Evolutionary conservation across 2,888 invertebrate genomes (phyloP).

Genomic region (Scaptomyza reducta): DNA sequence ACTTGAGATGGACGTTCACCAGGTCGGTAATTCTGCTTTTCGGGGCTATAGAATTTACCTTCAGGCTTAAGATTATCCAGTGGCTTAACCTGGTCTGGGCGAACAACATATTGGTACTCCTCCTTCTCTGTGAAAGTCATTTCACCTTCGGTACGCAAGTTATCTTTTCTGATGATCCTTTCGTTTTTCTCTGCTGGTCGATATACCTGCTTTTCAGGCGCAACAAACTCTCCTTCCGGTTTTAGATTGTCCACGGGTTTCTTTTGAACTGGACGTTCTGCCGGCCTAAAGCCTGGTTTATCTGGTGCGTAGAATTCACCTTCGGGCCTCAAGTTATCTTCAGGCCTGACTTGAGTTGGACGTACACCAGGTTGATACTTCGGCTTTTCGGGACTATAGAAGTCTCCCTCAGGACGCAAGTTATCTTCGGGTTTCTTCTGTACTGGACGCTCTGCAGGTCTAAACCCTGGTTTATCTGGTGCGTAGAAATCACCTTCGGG

Average conservation of each 20-base stretch:
- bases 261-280: conserved; percentile 6
- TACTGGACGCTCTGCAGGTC: conserved; percentile 17
- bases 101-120: conserved; percentile 75
- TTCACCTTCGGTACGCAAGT: conserved; percentile 83
- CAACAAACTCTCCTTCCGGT: too few relatives aligned
- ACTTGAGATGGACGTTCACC: conserved; percentile 61
- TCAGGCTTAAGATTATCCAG: conserved; percentile 83
- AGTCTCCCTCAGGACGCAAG: conserved; percentile 85
- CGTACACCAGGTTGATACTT: conserved; percentile 80
- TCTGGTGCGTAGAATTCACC: conserved; percentile 85
- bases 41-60: conserved; percentile 81
- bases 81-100: conserved; percentile 18
- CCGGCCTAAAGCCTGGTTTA: conserved; percentile 84
- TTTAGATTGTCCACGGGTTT: conserved; percentile 86
- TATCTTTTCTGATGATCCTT: too few relatives aligned
- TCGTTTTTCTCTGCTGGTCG: too few relatives aligned
- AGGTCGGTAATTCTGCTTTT: conserved; percentile 1
- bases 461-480: conserved; percentile 18
- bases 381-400: conserved; percentile 57
- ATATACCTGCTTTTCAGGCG: too few relatives aligned
- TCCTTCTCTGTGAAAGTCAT: conserved; percentile 74
- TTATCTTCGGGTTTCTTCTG: conserved; percentile 85
- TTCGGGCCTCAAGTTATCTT: conserved; percentile 87
- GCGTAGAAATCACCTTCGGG: conserved; percentile 27
- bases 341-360: conserved; percentile 83